Evolutionary conservation across 2,113 vertebrate genomes (phyloP).

Genomic region (Cephalopterus ornatus): DNA sequence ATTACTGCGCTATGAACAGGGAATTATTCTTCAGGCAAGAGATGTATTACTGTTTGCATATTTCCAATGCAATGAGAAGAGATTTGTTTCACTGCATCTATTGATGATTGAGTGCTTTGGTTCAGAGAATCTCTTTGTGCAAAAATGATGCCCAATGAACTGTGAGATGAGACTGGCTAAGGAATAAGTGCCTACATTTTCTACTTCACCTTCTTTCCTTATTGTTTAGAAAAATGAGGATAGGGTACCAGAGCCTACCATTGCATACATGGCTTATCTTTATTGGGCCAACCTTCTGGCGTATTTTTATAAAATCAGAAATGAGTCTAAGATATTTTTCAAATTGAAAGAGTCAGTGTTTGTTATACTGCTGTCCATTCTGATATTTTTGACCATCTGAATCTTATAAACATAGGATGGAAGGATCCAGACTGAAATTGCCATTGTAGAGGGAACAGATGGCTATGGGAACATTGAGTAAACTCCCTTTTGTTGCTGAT

Average conservation of each 20-base stretch:
- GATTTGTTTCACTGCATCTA: slow-evolving; percentile 37
- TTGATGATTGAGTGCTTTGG: slow-evolving; percentile 23
- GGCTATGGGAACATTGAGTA: not conserved
- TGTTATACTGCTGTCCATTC: not conserved
- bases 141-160: slow-evolving; percentile 14
- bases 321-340: not conserved
- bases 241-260: not conserved
- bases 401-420: not conserved
- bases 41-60: slow-evolving; percentile 29
- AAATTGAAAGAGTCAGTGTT: not conserved
- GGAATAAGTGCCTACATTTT: not conserved
- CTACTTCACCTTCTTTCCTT: not conserved
- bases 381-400: not conserved
- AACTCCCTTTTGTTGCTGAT: not conserved
- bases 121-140: not conserved
- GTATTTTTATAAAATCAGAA: not conserved
- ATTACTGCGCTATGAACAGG: not conserved
- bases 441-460: not conserved
- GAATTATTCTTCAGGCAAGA: slow-evolving; percentile 32
- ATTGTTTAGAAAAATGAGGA: not conserved
- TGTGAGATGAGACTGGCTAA: slow-evolving; percentile 7
- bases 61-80: slow-evolving; percentile 23
- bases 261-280: not conserved
- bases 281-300: not conserved
- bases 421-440: not conserved